Conservation (phyloP, 2,888 invertebrate genomes). For the Sarcophaga carnaria region DNA sequence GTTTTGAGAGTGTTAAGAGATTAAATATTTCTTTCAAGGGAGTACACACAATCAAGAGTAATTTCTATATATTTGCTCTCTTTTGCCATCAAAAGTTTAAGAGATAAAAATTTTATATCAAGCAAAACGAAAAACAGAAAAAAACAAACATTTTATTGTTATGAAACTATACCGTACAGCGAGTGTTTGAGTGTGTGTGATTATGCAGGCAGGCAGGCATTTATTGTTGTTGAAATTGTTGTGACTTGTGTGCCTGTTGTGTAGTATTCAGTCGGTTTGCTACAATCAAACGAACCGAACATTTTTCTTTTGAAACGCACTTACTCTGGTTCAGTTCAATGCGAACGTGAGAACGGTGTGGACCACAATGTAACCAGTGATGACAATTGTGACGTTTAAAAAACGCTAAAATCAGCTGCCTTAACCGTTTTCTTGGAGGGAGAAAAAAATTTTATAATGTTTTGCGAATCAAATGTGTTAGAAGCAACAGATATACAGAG, state of each 20-base stretch:
- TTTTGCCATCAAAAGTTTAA: slow-evolving; percentile 8
- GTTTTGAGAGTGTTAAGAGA: slow-evolving; percentile 49
- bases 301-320: slow-evolving; percentile 72
- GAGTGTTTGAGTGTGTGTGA: slow-evolving; percentile 5
- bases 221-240: slow-evolving; percentile 47
- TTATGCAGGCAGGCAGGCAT: slow-evolving; percentile 9
- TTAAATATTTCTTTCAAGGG: slow-evolving; percentile 34
- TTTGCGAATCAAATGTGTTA: too few relatives aligned
- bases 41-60: slow-evolving; percentile 30
- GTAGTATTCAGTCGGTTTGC: slow-evolving; percentile 75
- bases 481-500: too few relatives aligned
- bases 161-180: slow-evolving; percentile 1
- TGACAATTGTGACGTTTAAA: too few relatives aligned
- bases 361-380: too few relatives aligned
- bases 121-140: background rate
- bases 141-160: slow-evolving; percentile 42
- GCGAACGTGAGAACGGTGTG: slow-evolving; percentile 81
- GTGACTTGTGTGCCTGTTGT: slow-evolving; percentile 61
- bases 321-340: slow-evolving; percentile 78
- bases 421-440: too few relatives aligned
- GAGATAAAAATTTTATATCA: slow-evolving; percentile 24
- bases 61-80: slow-evolving; percentile 24
- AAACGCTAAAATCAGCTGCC: too few relatives aligned
- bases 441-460: too few relatives aligned
- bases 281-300: slow-evolving; percentile 75